Percentiles rank a stretch among this genome's conserved stretches.
These are phyloP conservation scores for Drosophila gunungcola DNA, from an alignment of 1,140 invertebrate species.

Conservation along the genomic window DNA sequence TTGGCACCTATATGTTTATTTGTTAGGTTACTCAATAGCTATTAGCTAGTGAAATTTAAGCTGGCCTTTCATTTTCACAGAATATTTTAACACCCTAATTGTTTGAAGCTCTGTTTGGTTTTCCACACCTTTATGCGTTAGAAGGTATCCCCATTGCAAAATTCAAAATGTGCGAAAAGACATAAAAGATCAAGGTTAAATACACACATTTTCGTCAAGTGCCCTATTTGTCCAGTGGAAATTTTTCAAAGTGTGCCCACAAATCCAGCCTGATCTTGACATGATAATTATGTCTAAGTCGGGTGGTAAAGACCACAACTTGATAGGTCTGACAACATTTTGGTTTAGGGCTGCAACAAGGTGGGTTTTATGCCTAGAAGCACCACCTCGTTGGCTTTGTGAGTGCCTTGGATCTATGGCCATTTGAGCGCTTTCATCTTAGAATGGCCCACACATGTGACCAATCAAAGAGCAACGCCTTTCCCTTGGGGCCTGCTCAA, in stretches of 20 bases:
- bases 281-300: conserved; percentile 34
- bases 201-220: background rate
- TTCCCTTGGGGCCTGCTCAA: conserved; percentile 34
- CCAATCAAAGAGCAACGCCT: conserved; percentile 78
- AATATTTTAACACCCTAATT: conserved; percentile 6
- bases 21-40: background rate
- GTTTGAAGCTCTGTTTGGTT: background rate
- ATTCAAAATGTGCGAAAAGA: no score
- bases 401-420: conserved; percentile 1
- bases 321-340: conserved; percentile 11
- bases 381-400: conserved; percentile 18
- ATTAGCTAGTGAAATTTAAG: background rate
- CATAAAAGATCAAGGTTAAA: background rate
- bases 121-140: background rate
- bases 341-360: conserved; percentile 5
- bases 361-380: conserved; percentile 1
- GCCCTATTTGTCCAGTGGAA: background rate
- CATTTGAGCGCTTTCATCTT: conserved; percentile 33
- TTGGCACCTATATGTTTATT: background rate
- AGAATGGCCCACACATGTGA: conserved; percentile 41
- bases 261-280: conserved; percentile 19
- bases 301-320: conserved; percentile 4
- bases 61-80: background rate
- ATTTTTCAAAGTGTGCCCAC: conserved; percentile 18
- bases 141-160: no score